Percentiles rank a stretch among this genome's conserved stretches.
These are phyloP conservation scores for Diarsia rubi DNA, from an alignment of 2,888 invertebrate species.

Conservation along the genomic window DNA sequence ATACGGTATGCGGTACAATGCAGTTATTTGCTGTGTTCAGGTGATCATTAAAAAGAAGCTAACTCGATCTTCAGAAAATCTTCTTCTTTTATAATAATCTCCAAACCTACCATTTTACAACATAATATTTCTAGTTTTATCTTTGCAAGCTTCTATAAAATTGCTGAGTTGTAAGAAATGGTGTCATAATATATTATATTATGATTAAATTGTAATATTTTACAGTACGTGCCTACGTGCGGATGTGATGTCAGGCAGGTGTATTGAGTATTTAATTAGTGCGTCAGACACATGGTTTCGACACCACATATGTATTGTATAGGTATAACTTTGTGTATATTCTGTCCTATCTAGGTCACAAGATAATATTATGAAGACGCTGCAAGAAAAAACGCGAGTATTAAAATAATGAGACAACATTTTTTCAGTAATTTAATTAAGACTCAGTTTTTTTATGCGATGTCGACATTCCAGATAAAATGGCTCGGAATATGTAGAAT, in stretches of 20 bases:
- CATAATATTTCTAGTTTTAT: neutral
- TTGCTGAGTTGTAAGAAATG: neutral
- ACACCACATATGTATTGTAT: neutral
- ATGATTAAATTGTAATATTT: neutral
- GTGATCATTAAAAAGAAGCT: constrained; percentile 10
- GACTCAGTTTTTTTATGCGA: neutral
- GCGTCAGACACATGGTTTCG: neutral
- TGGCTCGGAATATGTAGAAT: neutral
- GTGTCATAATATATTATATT: constrained; percentile 1
- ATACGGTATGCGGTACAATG: constrained; percentile 33
- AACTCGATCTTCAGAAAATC: constrained; percentile 1
- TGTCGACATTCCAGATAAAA: constrained; percentile 17
- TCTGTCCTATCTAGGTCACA: constrained; percentile 25
- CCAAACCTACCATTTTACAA: neutral
- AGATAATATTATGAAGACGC: constrained; percentile 12
- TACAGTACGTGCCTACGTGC: neutral
- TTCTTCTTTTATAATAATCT: neutral
- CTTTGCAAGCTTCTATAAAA: neutral
- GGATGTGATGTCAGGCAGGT: constrained; percentile 21
- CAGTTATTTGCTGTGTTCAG: constrained; percentile 26
- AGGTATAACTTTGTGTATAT: neutral
- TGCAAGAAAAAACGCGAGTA: constrained; percentile 9
- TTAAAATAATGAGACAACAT: constrained; percentile 16
- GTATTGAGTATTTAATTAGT: constrained; percentile 21
- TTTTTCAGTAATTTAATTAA: constrained; percentile 5